Percentiles rank a stretch among this genome's conserved stretches.
Evolutionary conservation across 2,113 vertebrate species (phyloP).

Genomic region (Sporophila hypoxantha): DNA sequence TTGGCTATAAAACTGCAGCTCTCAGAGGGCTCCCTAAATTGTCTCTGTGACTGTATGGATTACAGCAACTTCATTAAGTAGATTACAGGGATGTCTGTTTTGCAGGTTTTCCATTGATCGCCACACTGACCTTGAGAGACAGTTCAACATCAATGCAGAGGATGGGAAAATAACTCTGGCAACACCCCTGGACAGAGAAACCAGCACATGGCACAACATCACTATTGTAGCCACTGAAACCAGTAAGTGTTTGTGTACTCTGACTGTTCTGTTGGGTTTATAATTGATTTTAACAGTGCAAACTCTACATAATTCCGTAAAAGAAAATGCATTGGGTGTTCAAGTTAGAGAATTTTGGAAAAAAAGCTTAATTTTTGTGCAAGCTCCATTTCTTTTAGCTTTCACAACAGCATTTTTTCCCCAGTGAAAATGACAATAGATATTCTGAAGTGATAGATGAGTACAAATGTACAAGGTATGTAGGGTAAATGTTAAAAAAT

Average conservation of each 20-base stretch:
- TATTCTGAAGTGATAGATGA: neutral
- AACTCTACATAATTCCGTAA: neutral
- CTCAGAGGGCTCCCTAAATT: slow-evolving; percentile 35
- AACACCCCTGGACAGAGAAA: slow-evolving; percentile 91
- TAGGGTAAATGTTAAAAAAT: neutral
- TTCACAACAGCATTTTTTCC: neutral
- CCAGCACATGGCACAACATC: slow-evolving; percentile 95
- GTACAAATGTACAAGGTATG: neutral
- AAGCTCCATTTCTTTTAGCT: neutral
- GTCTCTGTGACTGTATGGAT: slow-evolving; percentile 6
- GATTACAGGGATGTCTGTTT: slow-evolving; percentile 60
- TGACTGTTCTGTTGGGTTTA: neutral
- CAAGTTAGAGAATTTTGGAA: neutral
- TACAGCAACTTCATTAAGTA: slow-evolving; percentile 8
- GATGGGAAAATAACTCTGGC: slow-evolving; percentile 94
- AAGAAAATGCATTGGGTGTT: neutral
- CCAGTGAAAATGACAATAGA: neutral
- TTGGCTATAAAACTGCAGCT: slow-evolving; percentile 36
- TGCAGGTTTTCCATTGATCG: slow-evolving; percentile 96
- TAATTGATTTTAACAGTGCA: neutral
- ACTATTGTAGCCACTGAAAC: slow-evolving; percentile 95
- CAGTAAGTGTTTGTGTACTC: slow-evolving; percentile 76
- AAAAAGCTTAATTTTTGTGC: neutral
- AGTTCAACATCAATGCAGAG: slow-evolving; percentile 96
- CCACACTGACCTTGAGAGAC: slow-evolving; percentile 95